Percentiles rank a stretch among this genome's conserved stretches.
Conservation (phyloP, 2,797 vertebrate genomes). For the Pangasius krempfi region DNA sequence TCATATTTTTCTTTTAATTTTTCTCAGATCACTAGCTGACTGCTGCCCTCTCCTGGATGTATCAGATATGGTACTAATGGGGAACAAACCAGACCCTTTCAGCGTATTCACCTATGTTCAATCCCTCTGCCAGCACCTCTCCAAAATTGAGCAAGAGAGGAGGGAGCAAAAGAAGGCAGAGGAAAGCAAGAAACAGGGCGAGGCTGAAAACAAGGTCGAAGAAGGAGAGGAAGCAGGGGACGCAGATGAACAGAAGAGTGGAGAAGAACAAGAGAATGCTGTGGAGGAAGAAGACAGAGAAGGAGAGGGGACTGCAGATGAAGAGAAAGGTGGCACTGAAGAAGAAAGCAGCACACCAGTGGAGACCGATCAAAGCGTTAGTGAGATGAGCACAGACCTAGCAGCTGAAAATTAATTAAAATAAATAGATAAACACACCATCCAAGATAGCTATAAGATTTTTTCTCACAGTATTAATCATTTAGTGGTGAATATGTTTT, state of each 20-base stretch:
- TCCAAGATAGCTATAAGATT: neutral
- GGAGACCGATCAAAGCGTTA: conserved; percentile 41
- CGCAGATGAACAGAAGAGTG: conserved; percentile 50
- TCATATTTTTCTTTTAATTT: neutral
- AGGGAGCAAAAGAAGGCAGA: conserved; percentile 27
- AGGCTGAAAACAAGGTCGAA: conserved; percentile 22
- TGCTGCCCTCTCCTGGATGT: conserved; percentile 96
- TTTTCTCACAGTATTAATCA: conserved; percentile 8
- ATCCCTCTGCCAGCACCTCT: conserved; percentile 93
- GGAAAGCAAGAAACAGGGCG: conserved; percentile 24
- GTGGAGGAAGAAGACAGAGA: conserved; percentile 41
- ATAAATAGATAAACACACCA: neutral
- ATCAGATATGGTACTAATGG: conserved; percentile 96
- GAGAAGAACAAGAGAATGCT: conserved; percentile 29
- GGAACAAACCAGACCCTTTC: conserved; percentile 91
- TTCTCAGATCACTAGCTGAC: conserved; percentile 85
- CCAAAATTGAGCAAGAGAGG: conserved; percentile 90
- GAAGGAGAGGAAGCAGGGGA: conserved; percentile 32
- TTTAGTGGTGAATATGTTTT: conserved; percentile 12
- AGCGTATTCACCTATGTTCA: conserved; percentile 98
- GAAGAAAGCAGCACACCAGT: conserved; percentile 53
- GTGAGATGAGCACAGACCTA: conserved; percentile 26
- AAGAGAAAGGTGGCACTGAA: conserved; percentile 45
- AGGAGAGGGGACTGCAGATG: conserved; percentile 45
- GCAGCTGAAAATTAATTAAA: conserved; percentile 30